These are phyloP conservation scores for Limosa lapponica DNA, from an alignment of 2,797 vertebrate genomes.

Conservation along the genomic window DNA sequence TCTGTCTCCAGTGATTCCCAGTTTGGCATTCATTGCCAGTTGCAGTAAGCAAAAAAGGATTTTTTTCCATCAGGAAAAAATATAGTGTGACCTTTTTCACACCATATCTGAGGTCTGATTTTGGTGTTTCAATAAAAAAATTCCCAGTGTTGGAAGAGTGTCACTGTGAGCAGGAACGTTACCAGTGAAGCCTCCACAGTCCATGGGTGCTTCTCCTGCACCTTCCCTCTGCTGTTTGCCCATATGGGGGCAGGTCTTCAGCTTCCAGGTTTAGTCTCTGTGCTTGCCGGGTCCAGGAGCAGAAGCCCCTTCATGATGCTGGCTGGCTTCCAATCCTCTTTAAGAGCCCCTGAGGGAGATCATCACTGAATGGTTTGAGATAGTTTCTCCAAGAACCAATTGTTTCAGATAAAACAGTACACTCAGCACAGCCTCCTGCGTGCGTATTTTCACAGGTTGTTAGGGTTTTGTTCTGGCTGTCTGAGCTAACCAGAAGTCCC, in stretches of 20 bases:
- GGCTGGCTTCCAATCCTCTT: not conserved
- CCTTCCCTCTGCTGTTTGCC: not conserved
- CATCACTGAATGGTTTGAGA: not conserved
- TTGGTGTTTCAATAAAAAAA: not conserved
- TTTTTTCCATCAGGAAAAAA: not conserved
- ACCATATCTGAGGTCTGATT: not conserved
- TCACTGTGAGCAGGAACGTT: not conserved
- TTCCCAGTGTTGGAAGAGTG: not conserved
- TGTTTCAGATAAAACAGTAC: not conserved
- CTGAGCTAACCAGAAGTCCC: not conserved
- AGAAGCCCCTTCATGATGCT: not conserved
- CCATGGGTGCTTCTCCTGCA: not conserved
- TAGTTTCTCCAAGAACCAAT: not conserved
- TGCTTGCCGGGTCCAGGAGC: not conserved
- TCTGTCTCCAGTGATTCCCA: not conserved
- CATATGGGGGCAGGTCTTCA: not conserved
- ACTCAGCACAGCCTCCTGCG: accelerated
- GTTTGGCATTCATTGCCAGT: not conserved
- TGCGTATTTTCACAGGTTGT: accelerated
- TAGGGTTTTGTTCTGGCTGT: not conserved
- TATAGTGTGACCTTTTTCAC: not conserved
- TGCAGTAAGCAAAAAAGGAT: not conserved
- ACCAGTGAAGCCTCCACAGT: not conserved
- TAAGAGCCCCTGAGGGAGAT: not conserved
- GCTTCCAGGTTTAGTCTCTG: not conserved